A percentile compares a stretch with the other conserved stretches of the same genome.
Evolutionary conservation across 2,888 invertebrate genomes (phyloP).

Genomic region (Loripinus fragilis): DNA sequence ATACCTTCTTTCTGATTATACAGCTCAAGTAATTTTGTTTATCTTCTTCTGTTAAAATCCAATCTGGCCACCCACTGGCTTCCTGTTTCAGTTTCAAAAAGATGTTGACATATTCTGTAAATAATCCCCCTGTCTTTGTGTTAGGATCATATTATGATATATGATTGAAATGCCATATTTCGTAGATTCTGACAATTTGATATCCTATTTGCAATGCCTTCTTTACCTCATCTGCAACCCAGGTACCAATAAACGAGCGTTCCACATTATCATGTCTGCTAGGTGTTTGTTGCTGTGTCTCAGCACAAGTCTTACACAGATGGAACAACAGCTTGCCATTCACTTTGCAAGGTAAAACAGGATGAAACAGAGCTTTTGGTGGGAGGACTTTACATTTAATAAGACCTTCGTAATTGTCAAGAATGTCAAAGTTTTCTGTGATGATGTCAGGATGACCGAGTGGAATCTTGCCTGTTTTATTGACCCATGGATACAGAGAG

Average conservation of each 20-base stretch:
- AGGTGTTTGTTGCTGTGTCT: slow-evolving; percentile 17
- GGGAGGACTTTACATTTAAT: too few relatives aligned
- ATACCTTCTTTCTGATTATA: slow-evolving; percentile 49
- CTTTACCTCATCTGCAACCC: slow-evolving; percentile 28
- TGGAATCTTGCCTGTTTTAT: slow-evolving; percentile 62
- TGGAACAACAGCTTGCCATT: too few relatives aligned
- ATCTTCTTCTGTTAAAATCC: slow-evolving; percentile 53
- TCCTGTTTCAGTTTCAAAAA: slow-evolving; percentile 63
- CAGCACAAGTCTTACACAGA: slow-evolving; percentile 5
- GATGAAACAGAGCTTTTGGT: slow-evolving; percentile 73
- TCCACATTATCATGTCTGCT: slow-evolving; percentile 32
- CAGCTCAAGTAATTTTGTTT: slow-evolving; percentile 54
- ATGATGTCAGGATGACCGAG: too few relatives aligned
- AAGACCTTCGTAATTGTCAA: slow-evolving; percentile 67
- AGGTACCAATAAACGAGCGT: slow-evolving; percentile 41
- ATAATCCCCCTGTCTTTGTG: slow-evolving; percentile 56
- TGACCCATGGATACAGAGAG: slow-evolving; percentile 68
- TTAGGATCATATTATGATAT: slow-evolving; percentile 36
- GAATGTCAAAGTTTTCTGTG: slow-evolving; percentile 60
- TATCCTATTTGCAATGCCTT: slow-evolving; percentile 39
- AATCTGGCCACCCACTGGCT: slow-evolving; percentile 66
- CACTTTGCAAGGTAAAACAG: slow-evolving; percentile 74
- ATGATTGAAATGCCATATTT: slow-evolving; percentile 50
- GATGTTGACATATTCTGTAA: slow-evolving; percentile 66
- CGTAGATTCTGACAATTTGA: slow-evolving; percentile 36